Base-by-base conservation (phyloP, 2,113 vertebrate genomes). In the Pristiophorus japonicus region DNA sequence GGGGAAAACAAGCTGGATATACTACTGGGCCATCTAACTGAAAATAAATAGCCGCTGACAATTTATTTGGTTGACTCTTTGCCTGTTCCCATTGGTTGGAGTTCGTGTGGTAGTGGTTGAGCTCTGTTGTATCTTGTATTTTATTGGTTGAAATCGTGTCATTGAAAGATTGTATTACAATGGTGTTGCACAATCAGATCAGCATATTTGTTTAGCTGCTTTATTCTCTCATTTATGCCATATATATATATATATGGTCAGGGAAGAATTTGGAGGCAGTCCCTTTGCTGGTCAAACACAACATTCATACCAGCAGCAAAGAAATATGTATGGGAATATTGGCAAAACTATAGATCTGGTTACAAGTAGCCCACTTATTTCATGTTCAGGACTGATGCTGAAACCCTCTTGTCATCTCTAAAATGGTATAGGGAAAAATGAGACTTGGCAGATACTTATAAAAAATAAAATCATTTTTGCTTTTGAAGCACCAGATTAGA, bases 21-120 rank as follows among this genome's bases (percentile, higher is more conserved):
- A 55, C 51, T 55, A 34, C 8, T 88, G 59, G 5, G n/a, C 55
- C 34, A 91, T 20, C 55, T 63, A n/a, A 5, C 62, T n/a, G 18
- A 91, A 47, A 88, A 91, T 63, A 91, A 63, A 91, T 91, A 91
- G 88, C 88, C 20, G 55, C 47, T 59, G 10, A 90, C 47, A 90
- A 45, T 59, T 34, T 18, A 30, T 91, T 63, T 16, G 88, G 10
- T 63, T 20, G 59, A n/a, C n/a, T 22, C 30, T 91, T n/a, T 63
- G 27, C 14, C 84, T 14, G 22, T 63, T 91, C 34, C 34, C 30
- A 63, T 91, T 62, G 59, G 59, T 91, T 38, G 22, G 55, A 63
- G 30, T 63, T 63, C 16, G 0, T 38, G 6, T 38, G 55, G 16
- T 63, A 42, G 75, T 42, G 34, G 59, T 63, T 34, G n/a, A 38